Percentiles rank a stretch among this genome's conserved stretches.
Conservation (phyloP, 1,140 invertebrate species). For the Sitophilus oryzae region DNA sequence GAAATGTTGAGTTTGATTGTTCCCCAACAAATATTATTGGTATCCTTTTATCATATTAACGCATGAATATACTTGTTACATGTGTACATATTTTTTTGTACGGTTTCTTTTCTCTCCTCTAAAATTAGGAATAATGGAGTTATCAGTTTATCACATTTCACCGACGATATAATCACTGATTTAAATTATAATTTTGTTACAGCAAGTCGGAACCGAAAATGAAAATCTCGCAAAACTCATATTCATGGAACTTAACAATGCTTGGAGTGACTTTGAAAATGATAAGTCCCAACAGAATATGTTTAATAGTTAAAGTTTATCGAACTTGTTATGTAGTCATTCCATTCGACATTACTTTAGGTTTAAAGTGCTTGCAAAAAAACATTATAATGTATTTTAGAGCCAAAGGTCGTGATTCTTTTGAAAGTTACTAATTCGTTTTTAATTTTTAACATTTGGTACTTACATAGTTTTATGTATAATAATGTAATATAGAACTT, state of each 20-base stretch:
- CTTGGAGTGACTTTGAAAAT: slow-evolving; percentile 96
- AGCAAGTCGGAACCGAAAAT: slow-evolving; percentile 84
- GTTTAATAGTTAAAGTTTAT: slow-evolving; percentile 53
- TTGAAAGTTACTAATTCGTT: not conserved
- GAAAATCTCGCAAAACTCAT: slow-evolving; percentile 93
- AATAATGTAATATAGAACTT: not conserved
- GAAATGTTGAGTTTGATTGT: too few relatives aligned
- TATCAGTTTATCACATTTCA: too few relatives aligned
- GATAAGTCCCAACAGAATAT: slow-evolving; percentile 79
- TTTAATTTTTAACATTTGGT: not conserved
- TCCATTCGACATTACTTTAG: slow-evolving; percentile 13
- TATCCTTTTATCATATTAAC: too few relatives aligned
- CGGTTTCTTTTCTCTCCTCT: too few relatives aligned
- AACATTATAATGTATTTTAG: not conserved
- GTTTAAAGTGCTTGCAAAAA: not conserved
- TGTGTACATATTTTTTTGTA: too few relatives aligned
- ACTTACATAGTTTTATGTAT: not conserved
- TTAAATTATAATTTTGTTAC: not conserved
- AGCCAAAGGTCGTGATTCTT: not conserved
- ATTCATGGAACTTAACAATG: slow-evolving; percentile 98
- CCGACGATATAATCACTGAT: not conserved
- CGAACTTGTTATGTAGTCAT: not conserved
- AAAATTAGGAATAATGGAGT: too few relatives aligned
- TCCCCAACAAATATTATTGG: too few relatives aligned
- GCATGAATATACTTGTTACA: too few relatives aligned